Evolutionary conservation across 2,888 invertebrate genomes (phyloP), one percentile per base, ranked within the genome.

Genomic region (Cosmia pyralina): DNA sequence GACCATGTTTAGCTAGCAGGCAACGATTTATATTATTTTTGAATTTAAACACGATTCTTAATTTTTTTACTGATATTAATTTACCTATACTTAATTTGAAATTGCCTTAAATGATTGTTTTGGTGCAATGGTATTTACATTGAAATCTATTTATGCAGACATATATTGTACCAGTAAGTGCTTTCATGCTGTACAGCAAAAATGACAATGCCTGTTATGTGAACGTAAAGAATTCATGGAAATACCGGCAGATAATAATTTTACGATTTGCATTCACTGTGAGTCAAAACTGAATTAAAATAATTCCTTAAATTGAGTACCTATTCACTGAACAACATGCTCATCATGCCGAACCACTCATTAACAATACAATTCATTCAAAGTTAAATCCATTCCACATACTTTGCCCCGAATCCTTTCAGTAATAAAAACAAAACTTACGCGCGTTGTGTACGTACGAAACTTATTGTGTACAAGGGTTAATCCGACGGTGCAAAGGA

Each of bases 401-500:
- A 80, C 65, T 81, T 85, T 72, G 69, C 69, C 80, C 83, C 70
- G 73, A 83, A 85, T 76, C 79, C 81, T 66, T 81, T 81, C 76
- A 62, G 74, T 75, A 82, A 83, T 83, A 84, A 82, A 86, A 75
- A 71, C 77, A 71, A 65, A 81, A 82, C 66, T 76, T 76, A 74
- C 52, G 69, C 57, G 65, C 70, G 79, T 81, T 82, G 78, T 84
- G 76, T 84, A 76, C 77, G 38, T 77, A 78, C 63, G 72, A 68
- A 86, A 86, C 81, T 83, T 81, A 80, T 82, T 80, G 73, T 77
- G 69, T 83, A 85, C 73, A 69, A 72, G 78, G 86, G 87, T 87
- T 88, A 88, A 89, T 85, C 87, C 82, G 69, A 75, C 73, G 72
- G 77, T 77, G 84, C 83, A 83, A 89, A 88, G 89, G 88, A 89